phyloP scores from a whole-genome alignment of 1,140 invertebrate genomes.

The Anthonomus grandis region DNA sequence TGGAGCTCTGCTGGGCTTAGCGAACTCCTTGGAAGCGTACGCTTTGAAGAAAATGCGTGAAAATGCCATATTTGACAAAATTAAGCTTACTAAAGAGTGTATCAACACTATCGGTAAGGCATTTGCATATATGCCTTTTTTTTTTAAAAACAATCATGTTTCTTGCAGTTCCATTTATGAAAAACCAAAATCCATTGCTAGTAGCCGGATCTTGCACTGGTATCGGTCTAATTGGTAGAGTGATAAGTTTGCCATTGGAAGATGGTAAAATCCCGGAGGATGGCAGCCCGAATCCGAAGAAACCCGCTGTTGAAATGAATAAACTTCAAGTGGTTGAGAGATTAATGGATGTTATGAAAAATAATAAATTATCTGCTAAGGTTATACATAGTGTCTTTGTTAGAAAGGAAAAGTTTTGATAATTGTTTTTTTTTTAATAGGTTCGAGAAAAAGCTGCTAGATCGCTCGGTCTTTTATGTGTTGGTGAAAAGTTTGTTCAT shows the following conservation, averaged over 20 bases:
- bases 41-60: conserved; percentile 13
- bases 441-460: conserved; percentile 69
- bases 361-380: conserved; percentile 61
- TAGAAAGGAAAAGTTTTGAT: not conserved
- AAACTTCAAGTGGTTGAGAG: conserved; percentile 60
- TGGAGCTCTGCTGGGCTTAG: conserved; percentile 66
- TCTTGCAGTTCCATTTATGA: conserved; percentile 60
- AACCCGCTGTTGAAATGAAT: conserved; percentile 48
- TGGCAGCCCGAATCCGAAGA: conserved; percentile 45
- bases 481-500: conserved; percentile 70
- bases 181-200: conserved; percentile 56
- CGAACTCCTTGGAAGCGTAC: conserved; percentile 64
- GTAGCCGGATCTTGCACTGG: conserved; percentile 62
- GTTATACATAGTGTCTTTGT: too few relatives aligned
- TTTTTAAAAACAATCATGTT: not conserved
- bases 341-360: conserved; percentile 60
- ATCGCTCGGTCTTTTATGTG: conserved; percentile 70
- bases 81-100: conserved; percentile 5
- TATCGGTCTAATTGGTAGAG: conserved; percentile 67
- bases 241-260: conserved; percentile 60
- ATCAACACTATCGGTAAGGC: conserved; percentile 10
- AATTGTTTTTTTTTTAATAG: not conserved
- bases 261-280: conserved; percentile 37
- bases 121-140: not conserved
- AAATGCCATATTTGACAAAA: not conserved